Percentiles rank a stretch among this genome's conserved stretches.
phyloP scores from a whole-genome alignment of 2,888 invertebrate species.

The Melieria picta region DNA sequence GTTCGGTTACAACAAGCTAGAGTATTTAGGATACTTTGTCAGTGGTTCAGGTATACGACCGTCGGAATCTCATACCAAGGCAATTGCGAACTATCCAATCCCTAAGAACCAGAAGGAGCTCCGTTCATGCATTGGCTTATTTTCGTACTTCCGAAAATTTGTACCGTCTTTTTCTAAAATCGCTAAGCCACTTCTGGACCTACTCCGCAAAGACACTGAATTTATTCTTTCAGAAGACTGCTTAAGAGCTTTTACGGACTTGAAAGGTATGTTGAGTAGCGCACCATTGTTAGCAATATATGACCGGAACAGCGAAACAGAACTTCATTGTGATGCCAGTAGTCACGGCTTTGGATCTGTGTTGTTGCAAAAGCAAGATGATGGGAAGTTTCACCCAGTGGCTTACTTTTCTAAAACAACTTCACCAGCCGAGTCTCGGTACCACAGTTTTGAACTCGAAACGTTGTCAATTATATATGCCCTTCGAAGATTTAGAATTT shows the following conservation, averaged over 20 bases:
- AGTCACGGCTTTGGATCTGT: too few relatives aligned
- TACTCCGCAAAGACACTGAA: slow-evolving; percentile 14
- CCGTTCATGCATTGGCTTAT: too few relatives aligned
- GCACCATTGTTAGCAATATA: too few relatives aligned
- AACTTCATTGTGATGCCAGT: too few relatives aligned
- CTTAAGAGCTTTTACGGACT: too few relatives aligned
- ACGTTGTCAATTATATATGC: slow-evolving; percentile 44
- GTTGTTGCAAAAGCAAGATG: too few relatives aligned
- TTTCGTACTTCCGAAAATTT: slow-evolving; percentile 17
- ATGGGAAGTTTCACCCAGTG: too few relatives aligned
- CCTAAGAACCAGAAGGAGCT: slow-evolving; percentile 15
- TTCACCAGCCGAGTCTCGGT: too few relatives aligned
- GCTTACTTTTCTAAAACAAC: too few relatives aligned
- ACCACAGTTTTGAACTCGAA: slow-evolving; percentile 56
- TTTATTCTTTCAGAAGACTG: slow-evolving; percentile 1
- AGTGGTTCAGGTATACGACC: slow-evolving; percentile 28
- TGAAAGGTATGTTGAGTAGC: too few relatives aligned
- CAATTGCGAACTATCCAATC: slow-evolving; percentile 22
- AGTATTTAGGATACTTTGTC: slow-evolving; percentile 29
- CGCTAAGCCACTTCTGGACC: slow-evolving; percentile 16
- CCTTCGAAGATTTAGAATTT: slow-evolving; percentile 34
- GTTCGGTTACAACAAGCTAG: slow-evolving; percentile 28
- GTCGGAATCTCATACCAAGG: slow-evolving; percentile 11
- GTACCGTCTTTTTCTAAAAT: slow-evolving; percentile 17
- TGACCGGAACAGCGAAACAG: too few relatives aligned